These are phyloP conservation scores for Columba guinea DNA, from an alignment of 2,797 vertebrate genomes.

Conservation along the genomic window DNA sequence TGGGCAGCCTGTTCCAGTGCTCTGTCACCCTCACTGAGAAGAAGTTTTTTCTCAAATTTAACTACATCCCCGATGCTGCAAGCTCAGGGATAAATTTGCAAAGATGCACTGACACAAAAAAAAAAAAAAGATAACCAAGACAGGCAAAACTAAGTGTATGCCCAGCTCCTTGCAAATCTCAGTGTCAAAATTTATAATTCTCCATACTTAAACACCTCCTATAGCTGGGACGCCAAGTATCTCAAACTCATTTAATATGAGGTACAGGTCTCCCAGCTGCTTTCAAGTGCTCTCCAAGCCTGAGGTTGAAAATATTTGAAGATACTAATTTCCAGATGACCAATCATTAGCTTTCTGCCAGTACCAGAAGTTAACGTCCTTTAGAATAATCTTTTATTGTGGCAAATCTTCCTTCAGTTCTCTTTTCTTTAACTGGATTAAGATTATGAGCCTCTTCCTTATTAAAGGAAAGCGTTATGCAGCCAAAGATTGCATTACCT, in stretches of 20 bases:
- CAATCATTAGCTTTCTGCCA: background rate
- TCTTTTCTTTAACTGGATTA: slow-evolving; percentile 27
- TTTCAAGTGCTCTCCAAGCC: background rate
- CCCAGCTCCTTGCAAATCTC: background rate
- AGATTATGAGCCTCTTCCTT: slow-evolving; percentile 42
- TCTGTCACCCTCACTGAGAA: too few relatives aligned
- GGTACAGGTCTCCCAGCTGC: background rate
- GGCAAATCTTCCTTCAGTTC: background rate
- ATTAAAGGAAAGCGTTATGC: slow-evolving; percentile 4
- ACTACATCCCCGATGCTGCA: background rate
- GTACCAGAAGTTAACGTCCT: background rate
- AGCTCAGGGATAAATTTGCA: background rate
- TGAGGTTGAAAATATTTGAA: background rate
- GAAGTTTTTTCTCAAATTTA: too few relatives aligned
- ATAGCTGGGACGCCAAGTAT: background rate
- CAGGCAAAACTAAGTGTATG: background rate
- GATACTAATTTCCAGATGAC: background rate
- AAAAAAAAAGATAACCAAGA: background rate
- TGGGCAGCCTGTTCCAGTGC: too few relatives aligned
- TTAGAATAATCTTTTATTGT: background rate
- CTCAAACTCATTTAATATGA: background rate
- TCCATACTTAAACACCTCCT: background rate
- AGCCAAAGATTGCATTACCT: slow-evolving; percentile 26
- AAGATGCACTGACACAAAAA: background rate
- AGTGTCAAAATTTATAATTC: background rate